Evolutionary conservation across 2,797 vertebrate genomes (phyloP).

Genomic region (Sciaenops ocellatus): DNA sequence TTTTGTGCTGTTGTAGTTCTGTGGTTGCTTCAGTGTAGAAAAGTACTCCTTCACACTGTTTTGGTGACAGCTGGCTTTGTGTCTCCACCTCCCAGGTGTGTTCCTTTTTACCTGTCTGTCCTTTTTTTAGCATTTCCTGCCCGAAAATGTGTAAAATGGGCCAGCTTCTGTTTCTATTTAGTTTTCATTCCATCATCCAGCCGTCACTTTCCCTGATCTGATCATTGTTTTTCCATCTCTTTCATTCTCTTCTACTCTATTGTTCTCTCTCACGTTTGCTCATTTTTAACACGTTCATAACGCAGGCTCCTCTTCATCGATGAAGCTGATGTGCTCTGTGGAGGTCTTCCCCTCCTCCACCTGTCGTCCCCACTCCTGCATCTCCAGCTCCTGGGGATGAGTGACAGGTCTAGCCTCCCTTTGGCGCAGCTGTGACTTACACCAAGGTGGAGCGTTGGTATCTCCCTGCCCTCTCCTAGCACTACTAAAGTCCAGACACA

Average conservation of each 20-base stretch:
- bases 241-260: slow-evolving; percentile 33
- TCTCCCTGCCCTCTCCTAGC: slow-evolving; percentile 23
- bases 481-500: slow-evolving; percentile 66
- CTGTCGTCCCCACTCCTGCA: slow-evolving; percentile 79
- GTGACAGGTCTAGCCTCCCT: slow-evolving; percentile 19
- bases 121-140: not conserved
- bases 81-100: slow-evolving; percentile 3
- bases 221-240: not conserved
- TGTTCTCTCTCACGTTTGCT: slow-evolving; percentile 4
- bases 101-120: slow-evolving; percentile 22
- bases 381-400: slow-evolving; percentile 82
- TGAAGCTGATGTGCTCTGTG: slow-evolving; percentile 86
- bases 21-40: slow-evolving; percentile 22
- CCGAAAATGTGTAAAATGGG: slow-evolving; percentile 11
- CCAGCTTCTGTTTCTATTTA: not conserved
- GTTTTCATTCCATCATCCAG: slow-evolving; percentile 5
- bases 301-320: slow-evolving; percentile 86
- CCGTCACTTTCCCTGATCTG: slow-evolving; percentile 23
- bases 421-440: slow-evolving; percentile 39
- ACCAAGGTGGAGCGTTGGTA: slow-evolving; percentile 46
- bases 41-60: slow-evolving; percentile 23
- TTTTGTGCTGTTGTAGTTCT: slow-evolving; percentile 54
- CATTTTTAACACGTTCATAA: slow-evolving; percentile 68
- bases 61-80: slow-evolving; percentile 16
- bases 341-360: slow-evolving; percentile 63